Percentiles rank a stretch among this genome's conserved stretches.
Conservation (phyloP, 1,140 invertebrate species). For the Pogonomyrmex californicus region DNA sequence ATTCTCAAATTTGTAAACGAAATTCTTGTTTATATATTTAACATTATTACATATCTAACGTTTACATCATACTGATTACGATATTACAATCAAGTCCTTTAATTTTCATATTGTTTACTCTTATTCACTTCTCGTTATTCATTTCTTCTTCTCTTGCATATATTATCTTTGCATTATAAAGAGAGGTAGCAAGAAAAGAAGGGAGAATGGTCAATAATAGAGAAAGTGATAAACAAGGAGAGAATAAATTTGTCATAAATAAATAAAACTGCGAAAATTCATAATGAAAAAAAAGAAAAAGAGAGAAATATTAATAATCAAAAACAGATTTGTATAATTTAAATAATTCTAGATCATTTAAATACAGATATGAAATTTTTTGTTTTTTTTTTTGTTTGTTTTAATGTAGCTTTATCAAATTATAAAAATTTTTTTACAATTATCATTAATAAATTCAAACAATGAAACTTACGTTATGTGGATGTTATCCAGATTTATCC, state of each 20-base stretch:
- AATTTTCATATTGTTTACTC: neutral
- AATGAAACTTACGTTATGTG: neutral
- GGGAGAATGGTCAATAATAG: neutral
- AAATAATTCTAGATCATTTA: too few relatives aligned
- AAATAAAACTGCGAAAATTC: neutral
- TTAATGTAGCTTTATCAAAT: neutral
- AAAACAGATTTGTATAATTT: neutral
- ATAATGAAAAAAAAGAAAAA: neutral
- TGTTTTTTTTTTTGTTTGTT: neutral
- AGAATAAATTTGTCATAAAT: neutral
- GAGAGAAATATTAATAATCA: neutral
- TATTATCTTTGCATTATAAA: neutral
- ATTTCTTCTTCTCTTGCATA: neutral
- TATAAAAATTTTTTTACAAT: neutral
- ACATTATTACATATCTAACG: too few relatives aligned
- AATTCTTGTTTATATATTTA: conserved; percentile 14
- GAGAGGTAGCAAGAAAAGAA: neutral
- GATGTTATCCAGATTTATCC: neutral
- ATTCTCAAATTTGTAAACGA: neutral
- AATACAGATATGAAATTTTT: neutral
- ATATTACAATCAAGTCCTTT: neutral
- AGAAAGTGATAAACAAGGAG: neutral
- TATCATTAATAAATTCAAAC: neutral
- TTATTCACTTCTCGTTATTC: neutral
- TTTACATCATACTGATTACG: neutral